Evolutionary conservation across 2,797 vertebrate genomes (phyloP).

Genomic region (Xyrichtys novacula): DNA sequence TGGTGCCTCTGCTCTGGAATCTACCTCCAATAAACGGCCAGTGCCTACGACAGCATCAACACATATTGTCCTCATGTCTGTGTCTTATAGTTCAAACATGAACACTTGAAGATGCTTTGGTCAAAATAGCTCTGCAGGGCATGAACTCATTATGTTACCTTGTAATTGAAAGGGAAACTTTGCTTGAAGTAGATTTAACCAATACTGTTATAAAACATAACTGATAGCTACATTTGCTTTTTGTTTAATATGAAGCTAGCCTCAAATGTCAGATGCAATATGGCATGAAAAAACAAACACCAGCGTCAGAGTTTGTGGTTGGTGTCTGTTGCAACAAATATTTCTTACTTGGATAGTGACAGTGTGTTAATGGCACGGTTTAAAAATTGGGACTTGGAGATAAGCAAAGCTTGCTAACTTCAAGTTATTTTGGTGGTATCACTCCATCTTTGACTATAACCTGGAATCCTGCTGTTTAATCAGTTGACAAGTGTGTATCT

Average conservation of each 20-base stretch:
- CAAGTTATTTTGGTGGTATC: too few species aligned
- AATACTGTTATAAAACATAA: too few species aligned
- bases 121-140: neutral
- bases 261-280: neutral
- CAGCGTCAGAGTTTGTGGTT: neutral
- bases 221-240: neutral
- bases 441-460: neutral
- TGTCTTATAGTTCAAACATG: constrained; percentile 40
- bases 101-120: neutral
- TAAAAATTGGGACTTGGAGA: too few species aligned
- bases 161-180: neutral
- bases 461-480: constrained; percentile 17
- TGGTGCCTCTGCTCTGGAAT: constrained; percentile 46
- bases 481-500: constrained; percentile 11
- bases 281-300: constrained; percentile 7
- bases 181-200: neutral
- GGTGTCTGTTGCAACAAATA: neutral
- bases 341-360: neutral
- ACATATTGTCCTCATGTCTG: constrained; percentile 42
- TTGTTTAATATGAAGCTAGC: neutral
- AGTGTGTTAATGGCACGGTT: too few species aligned
- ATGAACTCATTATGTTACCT: neutral
- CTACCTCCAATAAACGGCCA: constrained; percentile 9
- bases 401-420: too few species aligned
- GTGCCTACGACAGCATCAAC: constrained; percentile 14